These are phyloP conservation scores for Drosophila paranaensis DNA, from an alignment of 2,888 invertebrate species.

Conservation along the genomic window DNA sequence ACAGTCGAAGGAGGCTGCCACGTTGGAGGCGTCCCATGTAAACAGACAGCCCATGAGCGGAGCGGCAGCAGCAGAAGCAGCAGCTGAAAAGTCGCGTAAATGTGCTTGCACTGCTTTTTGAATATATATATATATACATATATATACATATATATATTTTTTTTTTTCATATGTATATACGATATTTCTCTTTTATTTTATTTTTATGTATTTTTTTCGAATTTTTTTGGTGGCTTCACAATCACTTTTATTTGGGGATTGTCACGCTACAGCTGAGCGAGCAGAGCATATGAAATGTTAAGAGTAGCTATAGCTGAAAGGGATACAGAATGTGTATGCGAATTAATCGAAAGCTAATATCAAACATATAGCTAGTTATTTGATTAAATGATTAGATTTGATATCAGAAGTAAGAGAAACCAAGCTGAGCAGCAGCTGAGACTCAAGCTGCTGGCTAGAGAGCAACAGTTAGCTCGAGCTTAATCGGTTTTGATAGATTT, in stretches of 20 bases:
- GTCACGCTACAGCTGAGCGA: constrained; percentile 48
- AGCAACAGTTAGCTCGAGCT: too few species aligned
- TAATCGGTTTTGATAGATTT: too few species aligned
- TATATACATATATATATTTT: constrained; percentile 8
- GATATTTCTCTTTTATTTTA: constrained; percentile 18
- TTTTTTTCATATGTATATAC: constrained; percentile 7
- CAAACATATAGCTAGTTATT: too few species aligned
- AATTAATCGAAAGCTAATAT: neutral
- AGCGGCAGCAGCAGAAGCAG: constrained; percentile 63
- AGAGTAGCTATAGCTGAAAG: neutral
- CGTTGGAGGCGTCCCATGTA: constrained; percentile 52
- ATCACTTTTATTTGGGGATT: constrained; percentile 77
- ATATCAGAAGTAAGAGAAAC: too few species aligned
- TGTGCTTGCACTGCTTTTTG: constrained; percentile 45
- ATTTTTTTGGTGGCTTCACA: constrained; percentile 53
- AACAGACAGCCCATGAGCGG: constrained; percentile 50
- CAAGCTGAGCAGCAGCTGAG: too few species aligned
- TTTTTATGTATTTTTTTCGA: constrained; percentile 2
- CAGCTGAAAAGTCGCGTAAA: constrained; percentile 69
- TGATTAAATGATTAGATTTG: too few species aligned
- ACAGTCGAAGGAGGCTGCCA: constrained; percentile 37
- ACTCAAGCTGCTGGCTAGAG: too few species aligned
- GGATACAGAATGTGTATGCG: neutral
- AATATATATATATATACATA: neutral
- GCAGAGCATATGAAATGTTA: constrained; percentile 11